phyloP scores from a whole-genome alignment of 1,140 invertebrate genomes.

The Drosophila willistoni region DNA sequence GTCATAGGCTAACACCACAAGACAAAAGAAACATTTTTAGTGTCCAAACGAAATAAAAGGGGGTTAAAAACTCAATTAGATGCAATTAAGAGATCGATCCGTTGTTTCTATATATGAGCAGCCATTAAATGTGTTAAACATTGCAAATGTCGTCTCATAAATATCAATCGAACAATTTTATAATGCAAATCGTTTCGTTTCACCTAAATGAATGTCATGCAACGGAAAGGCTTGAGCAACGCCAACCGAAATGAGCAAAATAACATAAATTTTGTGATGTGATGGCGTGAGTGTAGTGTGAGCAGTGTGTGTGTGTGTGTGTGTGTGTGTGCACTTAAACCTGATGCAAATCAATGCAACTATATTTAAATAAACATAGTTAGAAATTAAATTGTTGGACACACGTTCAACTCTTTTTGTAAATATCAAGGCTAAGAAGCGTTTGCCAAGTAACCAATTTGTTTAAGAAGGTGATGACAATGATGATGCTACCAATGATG shows the following conservation, averaged over 20 bases:
- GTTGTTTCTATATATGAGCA: background rate
- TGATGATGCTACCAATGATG: conserved; percentile 1
- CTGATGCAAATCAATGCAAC: conserved; percentile 21
- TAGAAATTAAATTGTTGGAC: conserved; percentile 16
- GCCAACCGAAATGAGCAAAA: conserved; percentile 9
- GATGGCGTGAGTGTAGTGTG: background rate
- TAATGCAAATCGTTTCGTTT: conserved; percentile 10
- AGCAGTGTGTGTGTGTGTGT: background rate
- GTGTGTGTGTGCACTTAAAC: conserved; percentile 15
- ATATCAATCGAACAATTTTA: conserved; percentile 12
- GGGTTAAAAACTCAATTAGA: conserved; percentile 12
- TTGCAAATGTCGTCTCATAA: conserved; percentile 22
- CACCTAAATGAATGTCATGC: conserved; percentile 19
- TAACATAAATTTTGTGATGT: conserved; percentile 24
- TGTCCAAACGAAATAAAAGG: background rate
- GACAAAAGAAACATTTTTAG: background rate
- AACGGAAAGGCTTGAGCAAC: conserved; percentile 12
- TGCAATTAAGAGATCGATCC: conserved; percentile 15
- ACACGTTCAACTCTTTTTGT: conserved; percentile 22
- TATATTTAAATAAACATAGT: conserved; percentile 20
- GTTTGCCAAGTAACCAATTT: conserved; percentile 18
- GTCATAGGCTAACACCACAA: background rate
- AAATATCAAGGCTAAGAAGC: conserved; percentile 22
- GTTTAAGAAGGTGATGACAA: conserved; percentile 22
- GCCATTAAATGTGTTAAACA: conserved; percentile 22